Evolutionary conservation across 2,888 invertebrate genomes (phyloP).

Genomic region (Pterostichus madidus): DNA sequence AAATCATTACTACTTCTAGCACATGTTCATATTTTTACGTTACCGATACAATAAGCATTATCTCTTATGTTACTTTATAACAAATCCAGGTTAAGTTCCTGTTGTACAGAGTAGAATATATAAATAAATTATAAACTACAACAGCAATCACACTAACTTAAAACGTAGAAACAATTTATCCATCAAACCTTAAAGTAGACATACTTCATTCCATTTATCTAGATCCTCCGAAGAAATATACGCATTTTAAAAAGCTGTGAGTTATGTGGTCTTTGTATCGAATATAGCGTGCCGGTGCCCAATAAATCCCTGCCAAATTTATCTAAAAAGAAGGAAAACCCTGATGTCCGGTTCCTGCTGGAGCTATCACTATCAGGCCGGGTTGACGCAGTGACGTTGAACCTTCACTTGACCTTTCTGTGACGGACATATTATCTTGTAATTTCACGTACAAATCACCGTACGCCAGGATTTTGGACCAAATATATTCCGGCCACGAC

Average conservation of each 20-base stretch:
- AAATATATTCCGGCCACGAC: conserved; percentile 24
- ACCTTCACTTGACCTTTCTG: conserved; percentile 47
- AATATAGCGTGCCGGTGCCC: conserved; percentile 9
- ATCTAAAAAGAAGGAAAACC: conserved; percentile 10
- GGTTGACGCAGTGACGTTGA: neutral
- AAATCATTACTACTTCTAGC: too few species aligned
- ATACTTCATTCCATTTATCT: too few species aligned
- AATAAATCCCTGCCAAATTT: conserved; percentile 50
- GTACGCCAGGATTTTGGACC: conserved; percentile 8
- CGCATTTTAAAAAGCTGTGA: conserved; percentile 29
- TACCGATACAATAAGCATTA: too few species aligned
- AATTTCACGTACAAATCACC: conserved; percentile 47
- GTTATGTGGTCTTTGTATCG: conserved; percentile 31
- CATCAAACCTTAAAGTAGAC: too few species aligned
- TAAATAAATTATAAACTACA: too few species aligned
- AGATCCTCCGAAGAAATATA: conserved; percentile 1
- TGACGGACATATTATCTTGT: conserved; percentile 52
- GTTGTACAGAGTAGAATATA: too few species aligned
- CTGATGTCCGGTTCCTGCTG: conserved; percentile 13
- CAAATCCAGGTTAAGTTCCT: too few species aligned
- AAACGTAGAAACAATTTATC: too few species aligned
- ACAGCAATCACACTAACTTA: neutral
- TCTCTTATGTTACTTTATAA: too few species aligned
- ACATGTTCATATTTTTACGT: too few species aligned
- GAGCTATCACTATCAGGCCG: conserved; percentile 36